phyloP scores from a whole-genome alignment of 2,113 vertebrate species.

The Pontoporia blainvillei region DNA sequence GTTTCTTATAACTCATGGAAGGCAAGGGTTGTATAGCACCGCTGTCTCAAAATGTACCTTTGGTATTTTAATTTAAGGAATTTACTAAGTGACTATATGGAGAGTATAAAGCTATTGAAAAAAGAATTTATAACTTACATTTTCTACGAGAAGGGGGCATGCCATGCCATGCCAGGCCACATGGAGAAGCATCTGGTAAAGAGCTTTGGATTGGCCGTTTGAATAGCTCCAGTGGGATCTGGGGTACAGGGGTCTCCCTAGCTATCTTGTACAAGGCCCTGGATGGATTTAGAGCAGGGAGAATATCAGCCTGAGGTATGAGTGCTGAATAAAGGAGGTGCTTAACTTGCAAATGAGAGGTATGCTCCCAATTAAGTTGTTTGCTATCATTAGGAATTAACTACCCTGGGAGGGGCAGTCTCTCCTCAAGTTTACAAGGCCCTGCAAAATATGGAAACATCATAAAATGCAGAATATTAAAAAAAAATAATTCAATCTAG shows the following conservation, averaged over 20 bases:
- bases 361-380: not conserved
- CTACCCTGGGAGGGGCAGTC: not conserved
- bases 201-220: too few species aligned
- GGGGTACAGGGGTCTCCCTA: not conserved
- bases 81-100: not conserved
- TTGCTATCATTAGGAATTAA: not conserved
- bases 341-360: not conserved
- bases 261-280: not conserved
- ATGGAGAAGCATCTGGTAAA: not conserved
- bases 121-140: not conserved
- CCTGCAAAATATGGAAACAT: not conserved
- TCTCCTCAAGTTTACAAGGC: not conserved
- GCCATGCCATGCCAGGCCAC: too few species aligned
- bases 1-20: not conserved
- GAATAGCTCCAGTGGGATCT: too few species aligned
- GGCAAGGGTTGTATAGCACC: too few species aligned
- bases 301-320: not conserved
- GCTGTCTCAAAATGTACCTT: too few species aligned
- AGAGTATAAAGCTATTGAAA: not conserved
- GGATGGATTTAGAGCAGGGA: not conserved
- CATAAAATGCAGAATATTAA: not conserved
- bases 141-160: not conserved
- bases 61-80: too few species aligned
- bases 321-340: not conserved
- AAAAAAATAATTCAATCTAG: not conserved